A percentile compares a stretch with the other conserved stretches of the same genome.
These are phyloP conservation scores for Drosophila macrospina DNA, from an alignment of 2,888 invertebrate genomes.

Conservation along the genomic window DNA sequence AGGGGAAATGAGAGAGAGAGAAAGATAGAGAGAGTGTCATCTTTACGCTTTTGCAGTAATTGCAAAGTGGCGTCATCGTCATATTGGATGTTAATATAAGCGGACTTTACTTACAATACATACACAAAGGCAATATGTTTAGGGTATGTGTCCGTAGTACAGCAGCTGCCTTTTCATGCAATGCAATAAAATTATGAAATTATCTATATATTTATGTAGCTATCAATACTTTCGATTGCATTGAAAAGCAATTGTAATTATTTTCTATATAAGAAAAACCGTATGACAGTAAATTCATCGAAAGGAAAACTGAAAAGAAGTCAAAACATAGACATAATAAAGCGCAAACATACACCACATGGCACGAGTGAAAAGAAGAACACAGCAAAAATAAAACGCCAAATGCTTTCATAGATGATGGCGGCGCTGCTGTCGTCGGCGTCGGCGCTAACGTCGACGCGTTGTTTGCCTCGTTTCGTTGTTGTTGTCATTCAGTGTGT, in stretches of 20 bases:
- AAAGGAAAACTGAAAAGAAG: conserved; percentile 15
- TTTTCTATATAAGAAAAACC: neutral
- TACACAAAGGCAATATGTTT: neutral
- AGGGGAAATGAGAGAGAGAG: neutral
- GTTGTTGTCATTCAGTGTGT: conserved; percentile 66
- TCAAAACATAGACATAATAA: conserved; percentile 34
- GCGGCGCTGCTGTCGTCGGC: conserved; percentile 43
- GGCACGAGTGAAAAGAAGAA: conserved; percentile 50
- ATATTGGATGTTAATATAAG: conserved; percentile 9
- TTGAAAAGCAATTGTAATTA: neutral
- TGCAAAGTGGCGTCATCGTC: conserved; percentile 61
- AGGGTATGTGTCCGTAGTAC: neutral
- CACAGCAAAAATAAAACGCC: conserved; percentile 41
- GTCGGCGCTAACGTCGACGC: neutral
- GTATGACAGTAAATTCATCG: neutral
- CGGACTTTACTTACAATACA: conserved; percentile 11
- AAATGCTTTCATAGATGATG: conserved; percentile 32
- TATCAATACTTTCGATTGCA: neutral
- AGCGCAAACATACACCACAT: conserved; percentile 51
- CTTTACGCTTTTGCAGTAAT: conserved; percentile 45
- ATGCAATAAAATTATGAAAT: too few species aligned
- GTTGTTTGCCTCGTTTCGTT: conserved; percentile 19
- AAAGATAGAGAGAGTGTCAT: conserved; percentile 27
- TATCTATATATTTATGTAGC: too few species aligned
- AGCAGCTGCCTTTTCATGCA: neutral